These are phyloP conservation scores for Pseudorectes ferrugineus DNA, from an alignment of 2,113 vertebrate species.

Conservation along the genomic window DNA sequence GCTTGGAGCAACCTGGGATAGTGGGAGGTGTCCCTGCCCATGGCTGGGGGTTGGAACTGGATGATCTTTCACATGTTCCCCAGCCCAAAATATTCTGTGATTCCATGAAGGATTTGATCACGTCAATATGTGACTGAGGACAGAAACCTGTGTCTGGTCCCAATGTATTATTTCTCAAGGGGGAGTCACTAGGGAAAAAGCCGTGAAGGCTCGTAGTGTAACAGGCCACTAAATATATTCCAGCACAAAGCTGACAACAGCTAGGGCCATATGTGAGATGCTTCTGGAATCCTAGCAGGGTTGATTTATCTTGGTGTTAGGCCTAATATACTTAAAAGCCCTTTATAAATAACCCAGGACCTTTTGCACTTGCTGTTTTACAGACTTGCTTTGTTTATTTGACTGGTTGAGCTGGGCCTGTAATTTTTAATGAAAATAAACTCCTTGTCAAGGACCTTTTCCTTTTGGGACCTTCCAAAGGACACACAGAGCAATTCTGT, in stretches of 20 bases:
- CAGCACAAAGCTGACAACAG: constrained; percentile 47
- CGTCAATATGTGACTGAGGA: not conserved
- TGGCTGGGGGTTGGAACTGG: not conserved
- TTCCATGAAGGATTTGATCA: not conserved
- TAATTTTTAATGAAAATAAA: constrained; percentile 63
- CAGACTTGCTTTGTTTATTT: constrained; percentile 57
- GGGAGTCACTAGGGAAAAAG: not conserved
- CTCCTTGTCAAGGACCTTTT: constrained; percentile 40
- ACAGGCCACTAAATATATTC: not conserved
- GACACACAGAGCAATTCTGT: not conserved
- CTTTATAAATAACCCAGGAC: constrained; percentile 67
- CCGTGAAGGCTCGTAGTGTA: not conserved
- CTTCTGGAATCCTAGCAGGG: constrained; percentile 36
- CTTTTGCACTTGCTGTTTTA: constrained; percentile 58
- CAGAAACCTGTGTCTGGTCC: not conserved
- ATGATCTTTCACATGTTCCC: not conserved
- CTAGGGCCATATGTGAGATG: constrained; percentile 15
- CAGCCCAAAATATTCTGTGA: not conserved
- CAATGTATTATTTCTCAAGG: not conserved
- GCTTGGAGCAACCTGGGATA: not conserved
- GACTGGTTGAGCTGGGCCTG: constrained; percentile 35
- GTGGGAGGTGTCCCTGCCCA: not conserved
- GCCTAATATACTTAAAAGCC: constrained; percentile 54
- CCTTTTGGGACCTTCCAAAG: constrained; percentile 22
- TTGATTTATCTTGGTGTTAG: constrained; percentile 66